phyloP scores from a whole-genome alignment of 2,797 vertebrate species.

The Enteromius treurensis region DNA sequence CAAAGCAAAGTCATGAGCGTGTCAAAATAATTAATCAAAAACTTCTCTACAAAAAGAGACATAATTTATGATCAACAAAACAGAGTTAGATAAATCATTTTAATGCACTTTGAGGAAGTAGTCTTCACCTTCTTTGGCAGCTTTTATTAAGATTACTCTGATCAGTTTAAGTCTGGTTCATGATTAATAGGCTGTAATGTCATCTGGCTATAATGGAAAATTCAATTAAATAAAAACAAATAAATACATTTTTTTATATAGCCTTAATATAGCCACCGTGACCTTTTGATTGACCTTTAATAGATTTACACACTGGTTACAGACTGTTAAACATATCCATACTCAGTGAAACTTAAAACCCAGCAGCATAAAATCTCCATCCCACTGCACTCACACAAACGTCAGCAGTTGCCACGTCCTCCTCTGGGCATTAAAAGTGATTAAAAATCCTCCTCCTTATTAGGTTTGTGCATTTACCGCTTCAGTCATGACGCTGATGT shows the following conservation, averaged over 20 bases:
- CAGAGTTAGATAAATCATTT: neutral
- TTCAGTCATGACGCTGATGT: slow-evolving; percentile 2
- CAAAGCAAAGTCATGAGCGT: no score
- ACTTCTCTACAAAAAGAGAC: neutral
- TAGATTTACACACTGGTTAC: slow-evolving; percentile 3
- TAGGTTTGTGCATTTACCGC: slow-evolving; percentile 26
- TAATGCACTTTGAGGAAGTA: neutral
- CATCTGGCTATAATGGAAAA: neutral
- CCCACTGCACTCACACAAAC: slow-evolving; percentile 22
- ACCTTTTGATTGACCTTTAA: slow-evolving; percentile 29
- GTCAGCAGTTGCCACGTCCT: slow-evolving; percentile 16
- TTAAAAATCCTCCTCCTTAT: slow-evolving; percentile 53
- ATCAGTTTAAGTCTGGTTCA: neutral
- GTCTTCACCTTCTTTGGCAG: neutral
- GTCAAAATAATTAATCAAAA: neutral
- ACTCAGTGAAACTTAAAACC: slow-evolving; percentile 15
- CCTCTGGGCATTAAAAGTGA: slow-evolving; percentile 40
- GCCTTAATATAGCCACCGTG: no score
- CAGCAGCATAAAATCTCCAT: neutral
- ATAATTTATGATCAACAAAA: neutral
- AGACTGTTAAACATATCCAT: neutral
- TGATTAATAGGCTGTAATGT: neutral
- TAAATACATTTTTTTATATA: no score
- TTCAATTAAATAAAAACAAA: neutral
- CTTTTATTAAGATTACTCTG: neutral